Evolutionary conservation across 2,888 invertebrate species (phyloP).

Genomic region (Trisateles emortualis): DNA sequence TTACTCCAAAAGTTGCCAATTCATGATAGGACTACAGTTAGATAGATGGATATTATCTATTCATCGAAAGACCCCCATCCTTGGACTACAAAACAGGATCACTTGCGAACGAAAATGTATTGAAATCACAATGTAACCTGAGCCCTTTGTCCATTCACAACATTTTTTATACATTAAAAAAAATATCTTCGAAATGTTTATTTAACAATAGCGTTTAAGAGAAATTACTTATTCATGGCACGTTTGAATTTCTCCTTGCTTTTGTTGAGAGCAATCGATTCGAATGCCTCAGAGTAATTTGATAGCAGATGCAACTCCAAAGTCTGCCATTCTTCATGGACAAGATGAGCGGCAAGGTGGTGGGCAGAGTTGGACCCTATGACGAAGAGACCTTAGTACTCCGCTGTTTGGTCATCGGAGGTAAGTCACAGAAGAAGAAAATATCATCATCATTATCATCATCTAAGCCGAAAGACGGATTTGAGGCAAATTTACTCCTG

Average conservation of each 20-base stretch:
- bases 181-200: slow-evolving; percentile 68
- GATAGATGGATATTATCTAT: slow-evolving; percentile 81
- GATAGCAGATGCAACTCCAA: slow-evolving; percentile 51
- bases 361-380: no score
- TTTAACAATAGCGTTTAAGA: slow-evolving; percentile 77
- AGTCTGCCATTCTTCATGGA: no score
- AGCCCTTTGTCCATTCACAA: slow-evolving; percentile 74
- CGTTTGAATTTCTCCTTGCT: slow-evolving; percentile 71
- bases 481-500: no score
- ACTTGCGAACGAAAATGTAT: slow-evolving; percentile 82
- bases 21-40: slow-evolving; percentile 77
- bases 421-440: no score
- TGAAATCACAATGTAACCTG: slow-evolving; percentile 84
- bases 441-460: no score
- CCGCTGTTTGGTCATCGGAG: no score
- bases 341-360: no score
- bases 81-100: slow-evolving; percentile 77
- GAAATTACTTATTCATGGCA: slow-evolving; percentile 79
- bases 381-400: no score
- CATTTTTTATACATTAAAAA: slow-evolving; percentile 66
- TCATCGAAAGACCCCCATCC: slow-evolving; percentile 74
- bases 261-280: slow-evolving; percentile 66
- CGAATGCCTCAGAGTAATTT: slow-evolving; percentile 49
- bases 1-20: slow-evolving; percentile 71
- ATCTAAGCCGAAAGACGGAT: no score